Base-by-base conservation (phyloP, 1,140 invertebrate species). In the Catajapyx aquilonaris region DNA sequence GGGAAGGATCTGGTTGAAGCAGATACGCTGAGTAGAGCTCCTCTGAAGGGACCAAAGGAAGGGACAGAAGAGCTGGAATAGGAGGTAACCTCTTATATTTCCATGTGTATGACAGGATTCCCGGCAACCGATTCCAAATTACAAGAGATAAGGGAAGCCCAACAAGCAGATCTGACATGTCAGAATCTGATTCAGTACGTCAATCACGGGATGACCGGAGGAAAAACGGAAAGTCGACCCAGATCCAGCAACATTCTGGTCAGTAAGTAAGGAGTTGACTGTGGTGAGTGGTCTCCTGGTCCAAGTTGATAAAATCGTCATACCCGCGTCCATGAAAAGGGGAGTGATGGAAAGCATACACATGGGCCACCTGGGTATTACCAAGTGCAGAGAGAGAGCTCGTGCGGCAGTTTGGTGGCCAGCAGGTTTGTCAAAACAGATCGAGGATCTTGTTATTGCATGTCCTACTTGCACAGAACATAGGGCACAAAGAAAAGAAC, bases 341-440 rank as follows among this genome's bases (percentile, higher is more conserved):
- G 35, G 30, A 5, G 11, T 21, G 10, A 17, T 22, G 5, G 32
- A 30, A 15, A 16, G 34, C 18, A 13, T 40, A 5, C 39, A 40
- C 25, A n/a, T 16, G 18, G 35, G 35, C 25, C 39, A 40, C 18
- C 4, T 40, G 2, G 34, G 39, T 4, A 37, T 40, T 20, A 20
- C 13, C 20, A 37, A 37, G 7, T 37, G 35, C 22, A 4, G 35
- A 23, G 35, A 21, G 11, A 21, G 35, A 23, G 35, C 19, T 7
- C 35, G 35, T 19, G 35, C 23, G 7, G 5, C 19, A 5, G 20
- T 37, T 4, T 37, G 35, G 35, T 37, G 35, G 35, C 35, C n/a
- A n/a, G n/a, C 35, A 37, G 35, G 35, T 4, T 25, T 37, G 23
- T 37, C 35, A 4, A 25, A 4, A 5, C 5, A 37, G 17, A 37